A percentile compares a stretch with the other conserved stretches of the same genome.
These are phyloP conservation scores for Halcyon badia DNA, from an alignment of 2,797 vertebrate species.

Conservation along the genomic window DNA sequence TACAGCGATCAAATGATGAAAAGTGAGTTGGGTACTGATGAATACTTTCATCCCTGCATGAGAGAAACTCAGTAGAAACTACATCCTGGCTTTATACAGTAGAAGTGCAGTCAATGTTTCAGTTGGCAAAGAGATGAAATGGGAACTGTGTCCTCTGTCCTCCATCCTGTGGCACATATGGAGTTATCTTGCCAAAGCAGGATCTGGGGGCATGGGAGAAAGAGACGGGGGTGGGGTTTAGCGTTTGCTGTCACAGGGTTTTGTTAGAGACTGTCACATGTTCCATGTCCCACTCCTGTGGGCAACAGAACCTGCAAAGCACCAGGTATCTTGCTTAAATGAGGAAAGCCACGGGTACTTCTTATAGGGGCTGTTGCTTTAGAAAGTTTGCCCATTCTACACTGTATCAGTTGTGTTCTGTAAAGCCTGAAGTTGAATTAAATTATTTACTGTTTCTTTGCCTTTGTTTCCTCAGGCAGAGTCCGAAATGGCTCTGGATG, in stretches of 20 bases:
- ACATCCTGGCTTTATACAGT: not conserved
- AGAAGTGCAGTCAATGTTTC: not conserved
- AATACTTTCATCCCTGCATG: not conserved
- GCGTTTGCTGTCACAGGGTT: not conserved
- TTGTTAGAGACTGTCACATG: not conserved
- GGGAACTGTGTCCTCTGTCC: not conserved
- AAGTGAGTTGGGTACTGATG: not conserved
- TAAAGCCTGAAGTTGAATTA: not conserved
- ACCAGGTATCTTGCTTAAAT: not conserved
- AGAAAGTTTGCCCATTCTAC: not conserved
- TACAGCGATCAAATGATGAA: not conserved
- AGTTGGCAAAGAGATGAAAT: not conserved
- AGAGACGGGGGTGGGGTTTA: not conserved
- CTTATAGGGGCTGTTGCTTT: not conserved
- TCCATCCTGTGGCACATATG: not conserved
- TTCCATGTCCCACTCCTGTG: not conserved
- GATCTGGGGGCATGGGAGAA: not conserved
- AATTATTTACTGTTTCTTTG: not conserved
- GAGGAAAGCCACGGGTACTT: fast-evolving
- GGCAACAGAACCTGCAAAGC: not conserved
- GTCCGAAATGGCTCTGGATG: constrained; percentile 93
- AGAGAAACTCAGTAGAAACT: not conserved
- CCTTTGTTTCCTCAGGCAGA: constrained; percentile 83
- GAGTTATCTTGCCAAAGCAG: not conserved
- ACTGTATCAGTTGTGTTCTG: not conserved